phyloP scores from a whole-genome alignment of 1,140 invertebrate genomes.

The Scylla paramamosain region DNA sequence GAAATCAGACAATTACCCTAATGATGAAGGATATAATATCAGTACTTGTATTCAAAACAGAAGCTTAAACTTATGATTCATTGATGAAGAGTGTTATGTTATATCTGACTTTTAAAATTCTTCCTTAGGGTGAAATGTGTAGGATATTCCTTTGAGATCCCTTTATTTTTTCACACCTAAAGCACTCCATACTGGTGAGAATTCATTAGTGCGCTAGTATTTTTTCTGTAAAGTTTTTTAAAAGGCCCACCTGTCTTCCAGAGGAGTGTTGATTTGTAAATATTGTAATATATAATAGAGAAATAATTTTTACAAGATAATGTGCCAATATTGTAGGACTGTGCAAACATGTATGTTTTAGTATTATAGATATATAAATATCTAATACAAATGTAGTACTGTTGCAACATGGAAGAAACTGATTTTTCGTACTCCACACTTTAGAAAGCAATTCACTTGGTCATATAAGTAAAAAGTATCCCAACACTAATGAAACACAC shows the following conservation, averaged over 20 bases:
- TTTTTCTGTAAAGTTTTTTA: slow-evolving; percentile 35
- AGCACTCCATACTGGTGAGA: slow-evolving; percentile 3
- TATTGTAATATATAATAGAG: slow-evolving; percentile 69
- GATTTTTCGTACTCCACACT: slow-evolving; percentile 3
- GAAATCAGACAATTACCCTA: slow-evolving; percentile 12
- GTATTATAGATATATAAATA: slow-evolving; percentile 25
- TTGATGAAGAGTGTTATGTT: not conserved
- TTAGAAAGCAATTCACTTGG: not conserved
- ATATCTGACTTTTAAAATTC: not conserved
- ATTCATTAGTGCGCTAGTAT: not conserved
- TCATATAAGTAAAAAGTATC: not conserved
- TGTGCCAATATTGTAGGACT: slow-evolving; percentile 68
- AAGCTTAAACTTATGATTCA: not conserved
- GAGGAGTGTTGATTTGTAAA: slow-evolving; percentile 65
- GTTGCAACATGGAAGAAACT: not conserved
- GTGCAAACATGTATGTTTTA: slow-evolving; percentile 63
- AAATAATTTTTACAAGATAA: slow-evolving; percentile 66
- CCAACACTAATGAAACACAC: not conserved
- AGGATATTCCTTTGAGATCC: slow-evolving; percentile 13
- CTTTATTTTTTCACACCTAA: not conserved
- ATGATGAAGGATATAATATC: not conserved
- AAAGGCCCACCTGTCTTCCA: slow-evolving; percentile 69
- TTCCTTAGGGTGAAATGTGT: slow-evolving; percentile 22
- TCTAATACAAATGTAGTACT: slow-evolving; percentile 37
- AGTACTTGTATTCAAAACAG: not conserved